These are phyloP conservation scores for Callocephalon fimbriatum DNA, from an alignment of 2,113 vertebrate species.

Conservation along the genomic window DNA sequence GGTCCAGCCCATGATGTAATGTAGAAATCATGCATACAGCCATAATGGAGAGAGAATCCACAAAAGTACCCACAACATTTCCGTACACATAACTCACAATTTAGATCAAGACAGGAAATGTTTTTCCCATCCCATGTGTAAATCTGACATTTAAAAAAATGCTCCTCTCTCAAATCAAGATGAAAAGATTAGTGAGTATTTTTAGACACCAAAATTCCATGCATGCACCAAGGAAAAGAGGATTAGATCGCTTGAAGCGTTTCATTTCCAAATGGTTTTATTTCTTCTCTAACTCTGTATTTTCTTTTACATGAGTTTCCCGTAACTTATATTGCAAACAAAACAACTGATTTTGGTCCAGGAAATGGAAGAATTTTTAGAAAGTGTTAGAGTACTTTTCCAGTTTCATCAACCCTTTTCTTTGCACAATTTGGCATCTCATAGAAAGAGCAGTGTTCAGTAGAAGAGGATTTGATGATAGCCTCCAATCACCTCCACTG, in stretches of 20 bases:
- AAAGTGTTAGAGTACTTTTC: not conserved
- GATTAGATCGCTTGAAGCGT: not conserved
- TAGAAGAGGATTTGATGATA: not conserved
- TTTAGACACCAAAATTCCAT: conserved; percentile 22
- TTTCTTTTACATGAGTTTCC: not conserved
- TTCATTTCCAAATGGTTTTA: not conserved
- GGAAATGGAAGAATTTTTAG: not conserved
- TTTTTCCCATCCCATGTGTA: conserved; percentile 54
- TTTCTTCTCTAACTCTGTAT: not conserved
- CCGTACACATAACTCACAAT: conserved; percentile 10
- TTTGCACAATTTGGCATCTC: not conserved
- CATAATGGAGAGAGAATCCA: conserved; percentile 28
- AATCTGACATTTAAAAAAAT: conserved; percentile 25
- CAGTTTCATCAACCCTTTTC: not conserved
- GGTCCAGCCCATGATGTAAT: conserved; percentile 28
- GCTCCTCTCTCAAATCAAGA: conserved; percentile 24
- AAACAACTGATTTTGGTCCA: not conserved
- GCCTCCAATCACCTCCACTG: not conserved
- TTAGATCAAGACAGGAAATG: conserved; percentile 49
- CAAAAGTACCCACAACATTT: conserved; percentile 48
- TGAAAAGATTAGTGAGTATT: conserved; percentile 3
- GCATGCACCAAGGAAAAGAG: not conserved
- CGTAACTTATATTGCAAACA: not conserved
- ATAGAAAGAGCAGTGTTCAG: not conserved
- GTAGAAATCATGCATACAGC: not conserved